Base-by-base conservation (phyloP, 1,140 invertebrate genomes). In the Calycopis cecrops region DNA sequence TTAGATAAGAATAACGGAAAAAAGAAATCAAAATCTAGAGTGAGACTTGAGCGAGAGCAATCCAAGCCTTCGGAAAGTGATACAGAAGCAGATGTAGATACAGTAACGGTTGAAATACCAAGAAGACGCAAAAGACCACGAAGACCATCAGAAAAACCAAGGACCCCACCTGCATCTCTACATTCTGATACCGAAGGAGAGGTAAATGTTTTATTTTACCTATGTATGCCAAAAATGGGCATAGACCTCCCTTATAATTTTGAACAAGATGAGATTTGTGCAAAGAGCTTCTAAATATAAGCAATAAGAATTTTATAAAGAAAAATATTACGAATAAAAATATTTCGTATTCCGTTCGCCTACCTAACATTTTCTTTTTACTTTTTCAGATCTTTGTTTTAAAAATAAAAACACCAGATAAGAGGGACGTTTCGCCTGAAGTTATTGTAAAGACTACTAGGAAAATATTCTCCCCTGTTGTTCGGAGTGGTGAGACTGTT, bases 361-460 rank as follows among this genome's bases (percentile, higher is more conserved):
- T n/a, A n/a, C n/a, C n/a, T n/a, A n/a, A n/a, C n/a, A n/a, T n/a
- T n/a, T n/a, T n/a, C 9, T 8, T 18, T 54, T 17, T 17, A 55
- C 28, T 18, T 56, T 72, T 83, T 28, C 63, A 88, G 76, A 73
- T 88, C 0, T 88, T 80, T 48, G 80, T 86, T 9, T 63, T 89
- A 2, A 87, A 88, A 71, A 59, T 88, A 17, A 82, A 85, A 73
- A 69, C 87, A 44, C 65, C 78, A 33, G 79, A 81, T 35, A 65
- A 62, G n/a, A 63, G 71, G 9, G 73, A 85, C 28, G 63, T 69
- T 9, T 79, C 65, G n/a, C 87, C 83, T 50, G 90, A 90, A 73
- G 89, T 94, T 7, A 93, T 94, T 55, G 92, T 94, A 0, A 93
- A 93, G 71, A 95, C 93, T 0, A 94, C 92, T 48, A 88, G 93